Evolutionary conservation across 2,888 invertebrate species (phyloP).

Genomic region (Noctua fimbriata): DNA sequence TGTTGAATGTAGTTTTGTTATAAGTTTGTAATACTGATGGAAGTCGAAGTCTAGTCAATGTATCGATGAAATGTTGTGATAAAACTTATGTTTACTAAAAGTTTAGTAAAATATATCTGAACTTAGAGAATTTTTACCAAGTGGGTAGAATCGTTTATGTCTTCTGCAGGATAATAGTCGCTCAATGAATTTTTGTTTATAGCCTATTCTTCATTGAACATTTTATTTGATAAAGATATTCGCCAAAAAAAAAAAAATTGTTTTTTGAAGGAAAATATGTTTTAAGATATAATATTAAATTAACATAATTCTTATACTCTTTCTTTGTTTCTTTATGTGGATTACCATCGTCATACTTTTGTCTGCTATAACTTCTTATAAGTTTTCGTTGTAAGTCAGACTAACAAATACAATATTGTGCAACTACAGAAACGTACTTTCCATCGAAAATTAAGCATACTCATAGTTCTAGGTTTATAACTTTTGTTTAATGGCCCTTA

Average conservation of each 20-base stretch:
- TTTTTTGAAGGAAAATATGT: not conserved
- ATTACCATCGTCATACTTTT: slow-evolving; percentile 18
- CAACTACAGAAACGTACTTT: slow-evolving; percentile 67
- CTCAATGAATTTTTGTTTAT: not conserved
- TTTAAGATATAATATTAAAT: not conserved
- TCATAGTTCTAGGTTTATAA: slow-evolving; percentile 53
- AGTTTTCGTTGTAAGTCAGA: slow-evolving; percentile 13
- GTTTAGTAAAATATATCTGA: slow-evolving; percentile 41
- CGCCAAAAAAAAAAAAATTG: not conserved
- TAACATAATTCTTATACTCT: slow-evolving; percentile 19
- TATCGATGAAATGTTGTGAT: slow-evolving; percentile 17
- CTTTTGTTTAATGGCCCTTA: slow-evolving; percentile 46
- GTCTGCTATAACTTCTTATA: slow-evolving; percentile 29
- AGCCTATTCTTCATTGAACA: not conserved
- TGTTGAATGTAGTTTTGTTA: slow-evolving; percentile 61
- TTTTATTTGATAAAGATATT: not conserved
- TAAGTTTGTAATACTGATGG: slow-evolving; percentile 50
- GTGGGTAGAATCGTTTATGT: slow-evolving; percentile 54
- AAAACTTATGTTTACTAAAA: slow-evolving; percentile 42
- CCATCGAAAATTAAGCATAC: slow-evolving; percentile 60
- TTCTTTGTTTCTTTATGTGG: slow-evolving; percentile 36
- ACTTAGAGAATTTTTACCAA: slow-evolving; percentile 44
- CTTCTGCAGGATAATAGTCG: slow-evolving; percentile 18
- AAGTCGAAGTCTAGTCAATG: slow-evolving; percentile 67
- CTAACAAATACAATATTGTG: slow-evolving; percentile 59